Conservation (phyloP, 2,797 vertebrate species). For the Notolepis coatsorum region DNA sequence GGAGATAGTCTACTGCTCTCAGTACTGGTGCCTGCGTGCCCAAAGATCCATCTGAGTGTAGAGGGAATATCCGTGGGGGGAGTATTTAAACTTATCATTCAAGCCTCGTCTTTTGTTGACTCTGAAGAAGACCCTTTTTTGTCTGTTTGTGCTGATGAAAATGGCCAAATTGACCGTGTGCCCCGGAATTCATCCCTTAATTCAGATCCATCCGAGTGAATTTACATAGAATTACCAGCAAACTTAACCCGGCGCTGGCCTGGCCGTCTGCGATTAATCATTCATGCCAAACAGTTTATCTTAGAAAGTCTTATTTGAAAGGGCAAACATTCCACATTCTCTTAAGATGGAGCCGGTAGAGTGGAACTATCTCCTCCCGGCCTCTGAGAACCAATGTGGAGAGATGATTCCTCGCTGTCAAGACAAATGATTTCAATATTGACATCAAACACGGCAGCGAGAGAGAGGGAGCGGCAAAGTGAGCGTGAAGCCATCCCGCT, state of each 20-base stretch:
- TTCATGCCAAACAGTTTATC: conserved; percentile 70
- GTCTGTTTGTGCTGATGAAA: no score
- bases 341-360: conserved; percentile 58
- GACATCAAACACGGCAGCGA: conserved; percentile 70
- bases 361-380: conserved; percentile 72
- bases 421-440: conserved; percentile 78
- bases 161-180: no score
- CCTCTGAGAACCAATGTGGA: conserved; percentile 56
- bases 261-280: conserved; percentile 63
- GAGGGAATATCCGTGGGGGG: no score
- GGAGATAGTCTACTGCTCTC: conserved; percentile 71
- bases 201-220: no score
- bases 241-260: conserved; percentile 59
- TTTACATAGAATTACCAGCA: conserved; percentile 59
- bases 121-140: no score
- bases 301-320: conserved; percentile 72
- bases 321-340: conserved; percentile 61
- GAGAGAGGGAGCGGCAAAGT: conserved; percentile 42
- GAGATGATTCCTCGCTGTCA: conserved; percentile 61
- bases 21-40: conserved; percentile 34
- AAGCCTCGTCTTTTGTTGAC: no score
- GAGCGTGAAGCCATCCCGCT: conserved; percentile 48
- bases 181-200: no score
- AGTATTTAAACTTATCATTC: no score
- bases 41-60: conserved; percentile 47